Evolutionary conservation across 1,140 invertebrate genomes (phyloP), one percentile per base, ranked within the genome.

Genomic region (Cotesia typhae): DNA sequence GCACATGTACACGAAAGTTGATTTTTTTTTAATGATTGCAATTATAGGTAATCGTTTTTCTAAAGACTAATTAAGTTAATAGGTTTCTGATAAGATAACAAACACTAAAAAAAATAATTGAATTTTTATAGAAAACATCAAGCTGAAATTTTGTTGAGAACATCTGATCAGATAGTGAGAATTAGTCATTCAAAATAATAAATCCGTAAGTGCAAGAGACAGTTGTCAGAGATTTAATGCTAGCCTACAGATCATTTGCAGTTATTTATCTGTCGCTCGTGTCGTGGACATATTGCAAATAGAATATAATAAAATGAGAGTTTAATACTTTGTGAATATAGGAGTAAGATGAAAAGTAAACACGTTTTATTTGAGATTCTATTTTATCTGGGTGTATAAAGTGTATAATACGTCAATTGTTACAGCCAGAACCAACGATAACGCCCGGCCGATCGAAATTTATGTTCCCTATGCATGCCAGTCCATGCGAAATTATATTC

Each of bases 371-470:
- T 14, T 61, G 5, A 12, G 17, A 28, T 37, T 20, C 35, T 7
- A 6, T 12, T 61, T 28, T 70, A 51, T 57, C 68, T 63, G n/a
- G 6, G 41, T 41, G 4, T 47, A 57, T 28, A 28, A 28, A 28
- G 28, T 28, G 28, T 28, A 28, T 28, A 28, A 28, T 28, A 28
- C 57, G 61, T 59, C 60, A 41, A 53, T 53, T 51, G 59, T 69
- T 35, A 28, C 47, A 20, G 57, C 57, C 14, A 59, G 41, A 47
- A 47, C 41, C 5, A 10, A 66, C 77, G 83, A 83, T 84, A 83
- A 80, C 77, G 60, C 1, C 75, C 74, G 60, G 5, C 75, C 74
- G 82, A 82, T 84, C 79, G 79, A 81, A 28, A 80, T 82, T 84
- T 84, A 83, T 79, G 83, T 83, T 84, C 84, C 75, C 6, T 47